These are phyloP conservation scores for Rapana venosa DNA, from an alignment of 2,888 invertebrate species.

Conservation along the genomic window DNA sequence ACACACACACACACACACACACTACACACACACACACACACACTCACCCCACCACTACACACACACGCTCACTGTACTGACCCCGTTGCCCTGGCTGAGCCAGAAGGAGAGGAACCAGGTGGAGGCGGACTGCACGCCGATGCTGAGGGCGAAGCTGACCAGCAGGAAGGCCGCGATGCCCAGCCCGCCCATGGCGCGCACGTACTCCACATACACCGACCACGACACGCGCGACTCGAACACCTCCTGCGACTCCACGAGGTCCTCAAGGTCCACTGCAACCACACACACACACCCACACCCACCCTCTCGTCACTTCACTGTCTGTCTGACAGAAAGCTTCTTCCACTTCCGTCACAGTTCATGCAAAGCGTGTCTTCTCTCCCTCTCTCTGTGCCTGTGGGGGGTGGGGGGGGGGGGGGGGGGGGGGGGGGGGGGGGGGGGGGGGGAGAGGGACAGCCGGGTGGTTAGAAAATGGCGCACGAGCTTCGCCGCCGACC, in stretches of 20 bases:
- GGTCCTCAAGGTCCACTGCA: conserved; percentile 67
- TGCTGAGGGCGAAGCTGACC: conserved; percentile 80
- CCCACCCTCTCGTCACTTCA: too few relatives aligned
- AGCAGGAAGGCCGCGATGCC: conserved; percentile 57
- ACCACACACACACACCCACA: not conserved
- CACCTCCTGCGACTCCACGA: conserved; percentile 76
- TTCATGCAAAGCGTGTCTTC: too few relatives aligned
- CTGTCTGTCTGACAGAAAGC: too few relatives aligned
- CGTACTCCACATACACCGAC: conserved; percentile 80
- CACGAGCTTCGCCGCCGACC: too few relatives aligned
- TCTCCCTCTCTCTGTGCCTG: too few relatives aligned
- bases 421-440: too few relatives aligned
- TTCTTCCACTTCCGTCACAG: too few relatives aligned
- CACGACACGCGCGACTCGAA: conserved; percentile 77
- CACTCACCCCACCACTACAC: not conserved
- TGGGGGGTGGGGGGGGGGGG: too few relatives aligned
- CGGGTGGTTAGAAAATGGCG: too few relatives aligned
- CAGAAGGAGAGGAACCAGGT: conserved; percentile 83
- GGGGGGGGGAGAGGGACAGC: too few relatives aligned
- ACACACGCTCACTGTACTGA: conserved; percentile 48
- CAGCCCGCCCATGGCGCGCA: conserved; percentile 78
- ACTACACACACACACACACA: not conserved
- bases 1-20: not conserved
- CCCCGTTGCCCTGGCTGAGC: conserved; percentile 79
- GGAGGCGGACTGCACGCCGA: conserved; percentile 81